Conservation (phyloP, 2,888 invertebrate species). For the Napeogenes sylphis region DNA sequence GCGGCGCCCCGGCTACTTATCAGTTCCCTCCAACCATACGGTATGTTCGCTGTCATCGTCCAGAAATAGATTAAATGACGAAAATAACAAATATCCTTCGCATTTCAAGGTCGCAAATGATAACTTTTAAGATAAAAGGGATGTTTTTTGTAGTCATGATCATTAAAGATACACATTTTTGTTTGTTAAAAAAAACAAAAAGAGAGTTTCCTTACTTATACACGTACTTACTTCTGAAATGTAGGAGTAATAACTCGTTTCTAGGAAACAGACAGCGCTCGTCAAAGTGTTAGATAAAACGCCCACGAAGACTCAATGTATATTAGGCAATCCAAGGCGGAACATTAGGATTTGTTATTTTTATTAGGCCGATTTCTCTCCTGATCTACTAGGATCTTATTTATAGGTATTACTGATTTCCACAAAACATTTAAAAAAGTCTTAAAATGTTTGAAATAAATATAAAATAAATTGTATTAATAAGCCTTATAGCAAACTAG, state of each 20-base stretch:
- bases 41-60: conserved; percentile 67
- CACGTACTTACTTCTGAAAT: background rate
- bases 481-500: too few relatives aligned
- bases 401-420: too few relatives aligned
- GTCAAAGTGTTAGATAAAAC: conserved; percentile 9
- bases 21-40: conserved; percentile 56
- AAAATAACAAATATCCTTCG: conserved; percentile 24
- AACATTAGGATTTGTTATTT: conserved; percentile 29
- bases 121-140: too few relatives aligned
- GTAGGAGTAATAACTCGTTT: conserved; percentile 4
- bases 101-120: conserved; percentile 21
- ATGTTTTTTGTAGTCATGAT: too few relatives aligned
- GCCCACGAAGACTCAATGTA: conserved; percentile 33
- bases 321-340: conserved; percentile 40
- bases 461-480: too few relatives aligned
- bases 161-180: too few relatives aligned
- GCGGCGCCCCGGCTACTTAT: conserved; percentile 69
- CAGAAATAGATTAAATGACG: conserved; percentile 57
- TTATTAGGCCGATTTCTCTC: conserved; percentile 37
- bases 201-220: too few relatives aligned
- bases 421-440: too few relatives aligned
- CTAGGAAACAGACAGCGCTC: conserved; percentile 1
- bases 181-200: too few relatives aligned
- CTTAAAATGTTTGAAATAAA: too few relatives aligned
- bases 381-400: conserved; percentile 18